These are phyloP conservation scores for Portevinia maculata DNA, from an alignment of 2,888 invertebrate species.

Conservation along the genomic window DNA sequence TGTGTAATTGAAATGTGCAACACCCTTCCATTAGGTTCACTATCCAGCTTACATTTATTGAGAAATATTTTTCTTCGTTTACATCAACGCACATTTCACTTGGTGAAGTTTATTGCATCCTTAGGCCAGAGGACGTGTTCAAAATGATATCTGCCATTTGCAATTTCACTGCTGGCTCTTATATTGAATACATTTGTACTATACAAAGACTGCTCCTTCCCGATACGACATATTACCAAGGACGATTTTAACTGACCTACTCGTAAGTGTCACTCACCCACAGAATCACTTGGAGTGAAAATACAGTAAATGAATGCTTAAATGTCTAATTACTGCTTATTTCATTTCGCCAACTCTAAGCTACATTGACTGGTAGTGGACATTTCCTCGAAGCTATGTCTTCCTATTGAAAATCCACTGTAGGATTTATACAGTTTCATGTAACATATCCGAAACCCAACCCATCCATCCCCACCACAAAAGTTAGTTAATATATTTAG, in stretches of 20 bases:
- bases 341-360: conserved; percentile 55
- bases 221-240: conserved; percentile 13
- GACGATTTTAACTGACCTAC: conserved; percentile 37
- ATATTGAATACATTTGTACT: conserved; percentile 12
- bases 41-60: conserved; percentile 63
- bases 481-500: conserved; percentile 43
- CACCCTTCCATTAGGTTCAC: conserved; percentile 38
- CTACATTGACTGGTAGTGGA: conserved; percentile 59
- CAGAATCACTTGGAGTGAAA: conserved; percentile 36
- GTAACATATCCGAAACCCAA: not conserved
- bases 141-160: conserved; percentile 63
- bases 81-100: conserved; percentile 63
- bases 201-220: conserved; percentile 2
- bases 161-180: conserved; percentile 25
- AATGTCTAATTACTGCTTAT: conserved; percentile 71
- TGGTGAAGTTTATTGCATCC: conserved; percentile 69
- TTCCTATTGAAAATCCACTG: conserved; percentile 4
- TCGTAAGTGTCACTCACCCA: conserved; percentile 50
- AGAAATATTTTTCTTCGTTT: conserved; percentile 72
- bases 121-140: conserved; percentile 63
- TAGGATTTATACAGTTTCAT: conserved; percentile 36
- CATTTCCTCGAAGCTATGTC: conserved; percentile 7
- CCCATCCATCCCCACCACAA: conserved; percentile 28
- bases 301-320: conserved; percentile 49
- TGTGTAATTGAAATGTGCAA: conserved; percentile 25